Base-by-base conservation (phyloP, 1,140 invertebrate species). In the Oscheius sp. region DNA sequence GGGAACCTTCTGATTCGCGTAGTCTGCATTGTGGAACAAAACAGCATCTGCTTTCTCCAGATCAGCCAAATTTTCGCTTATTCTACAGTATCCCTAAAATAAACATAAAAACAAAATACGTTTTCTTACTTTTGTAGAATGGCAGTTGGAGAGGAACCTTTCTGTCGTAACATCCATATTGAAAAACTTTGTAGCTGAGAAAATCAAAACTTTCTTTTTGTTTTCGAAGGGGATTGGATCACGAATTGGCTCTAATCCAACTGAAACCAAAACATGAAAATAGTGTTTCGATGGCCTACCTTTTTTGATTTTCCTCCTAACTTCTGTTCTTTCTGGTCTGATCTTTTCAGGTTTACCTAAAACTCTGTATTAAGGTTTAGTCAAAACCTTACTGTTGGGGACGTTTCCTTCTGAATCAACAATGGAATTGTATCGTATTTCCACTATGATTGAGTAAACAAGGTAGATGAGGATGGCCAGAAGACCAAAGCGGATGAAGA, bases 11-110 rank as follows among this genome's bases (percentile, higher is more conserved):
- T 3, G 4, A 32, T 45, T 28, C 3, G 18, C 23, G 52, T 65
- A 75, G 49, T 75, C 74, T 13, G 74, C 74, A 49, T 73, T 75
- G 59, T 75, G 74, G 36, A 75, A 73, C 10, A 75, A 29, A 3
- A 75, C 69, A 0, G 58, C 74, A 31, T 75, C 74, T 10, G 74
- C 58, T 13, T 66, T 66, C 13, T 52, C 68, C 2, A 46, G 59
- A 2, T 75, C 70, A 10, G 52, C 26, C 29, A 28, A 28, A 1
- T 71, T 32, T 31, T 71, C 61, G 7, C 55, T 61, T 13, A 75
- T 64, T 38, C 59, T 3, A 38, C 74, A 75, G 35, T 42, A 72
- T 20, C 46, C 70, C 74, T 73, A 68, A 2, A n/a, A n/a, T n/a
- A n/a, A n/a, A n/a, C n/a, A 59, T 18, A 59, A 20, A 20, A 15